Conservation (phyloP, 1,140 invertebrate genomes). For the Hycleus cichorii region DNA sequence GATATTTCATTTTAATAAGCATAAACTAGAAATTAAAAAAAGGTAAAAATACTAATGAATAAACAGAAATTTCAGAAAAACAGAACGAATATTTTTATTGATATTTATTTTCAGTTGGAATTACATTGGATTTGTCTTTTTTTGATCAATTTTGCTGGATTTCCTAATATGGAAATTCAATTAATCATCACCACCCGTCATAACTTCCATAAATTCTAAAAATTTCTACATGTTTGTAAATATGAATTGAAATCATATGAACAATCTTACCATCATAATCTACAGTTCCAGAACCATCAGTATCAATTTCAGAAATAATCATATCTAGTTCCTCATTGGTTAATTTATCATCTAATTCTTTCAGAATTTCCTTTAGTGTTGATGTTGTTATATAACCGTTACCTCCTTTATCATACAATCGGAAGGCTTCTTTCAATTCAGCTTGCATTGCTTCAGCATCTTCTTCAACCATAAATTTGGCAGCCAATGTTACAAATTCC, state of each 20-base stretch:
- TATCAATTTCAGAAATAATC: conserved; percentile 91
- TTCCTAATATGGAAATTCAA: no score
- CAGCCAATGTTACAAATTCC: conserved; percentile 77
- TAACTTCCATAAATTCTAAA: conserved; percentile 75
- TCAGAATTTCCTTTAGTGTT: conserved; percentile 64
- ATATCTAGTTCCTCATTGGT: conserved; percentile 79
- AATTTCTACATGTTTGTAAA: conserved; percentile 22
- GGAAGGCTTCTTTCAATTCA: conserved; percentile 83
- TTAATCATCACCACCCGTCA: conserved; percentile 56
- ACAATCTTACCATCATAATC: conserved; percentile 60
- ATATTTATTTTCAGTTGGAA: no score
- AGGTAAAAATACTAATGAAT: no score
- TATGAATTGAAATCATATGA: not conserved
- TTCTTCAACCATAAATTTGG: conserved; percentile 81
- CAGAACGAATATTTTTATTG: no score
- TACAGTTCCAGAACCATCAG: conserved; percentile 71
- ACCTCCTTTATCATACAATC: conserved; percentile 82
- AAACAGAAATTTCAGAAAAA: no score
- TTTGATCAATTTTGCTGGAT: no score
- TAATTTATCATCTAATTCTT: conserved; percentile 77
- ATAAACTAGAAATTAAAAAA: no score
- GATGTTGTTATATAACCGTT: conserved; percentile 71
- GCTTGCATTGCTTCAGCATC: conserved; percentile 80
- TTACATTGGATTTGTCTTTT: no score
- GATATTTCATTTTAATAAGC: no score